Conservation (phyloP, 2,888 invertebrate genomes). For the Ophion costatus region DNA sequence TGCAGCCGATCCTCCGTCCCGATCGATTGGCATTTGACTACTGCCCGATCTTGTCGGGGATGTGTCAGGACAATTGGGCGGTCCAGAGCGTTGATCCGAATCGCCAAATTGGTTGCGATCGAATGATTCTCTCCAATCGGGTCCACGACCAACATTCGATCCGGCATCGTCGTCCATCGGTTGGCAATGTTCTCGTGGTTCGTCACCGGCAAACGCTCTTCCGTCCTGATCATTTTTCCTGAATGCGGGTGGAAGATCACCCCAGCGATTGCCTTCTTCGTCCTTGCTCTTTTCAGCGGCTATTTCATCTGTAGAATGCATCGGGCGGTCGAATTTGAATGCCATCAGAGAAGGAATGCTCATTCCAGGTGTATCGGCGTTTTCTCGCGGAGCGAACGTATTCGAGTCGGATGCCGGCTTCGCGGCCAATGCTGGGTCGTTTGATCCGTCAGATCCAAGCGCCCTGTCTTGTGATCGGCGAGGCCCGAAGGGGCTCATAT, state of each 20-base stretch:
- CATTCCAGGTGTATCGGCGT: slow-evolving; percentile 18
- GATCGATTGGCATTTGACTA: slow-evolving; percentile 18
- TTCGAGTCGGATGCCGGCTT: slow-evolving; percentile 30
- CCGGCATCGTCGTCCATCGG: background rate
- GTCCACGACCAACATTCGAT: slow-evolving; percentile 10
- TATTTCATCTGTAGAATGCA: slow-evolving; percentile 22
- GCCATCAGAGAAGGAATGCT: slow-evolving; percentile 72
- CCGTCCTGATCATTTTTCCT: slow-evolving; percentile 51
- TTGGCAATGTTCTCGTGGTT: slow-evolving; percentile 8
- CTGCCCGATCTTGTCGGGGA: slow-evolving; percentile 1
- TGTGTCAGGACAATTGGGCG: background rate
- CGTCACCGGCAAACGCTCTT: slow-evolving; percentile 45
- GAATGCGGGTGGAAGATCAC: slow-evolving; percentile 60
- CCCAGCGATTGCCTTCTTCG: slow-evolving; percentile 19
- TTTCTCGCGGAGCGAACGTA: slow-evolving; percentile 39
- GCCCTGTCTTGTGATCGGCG: slow-evolving; percentile 51
- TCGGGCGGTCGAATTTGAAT: slow-evolving; percentile 68
- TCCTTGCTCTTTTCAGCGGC: slow-evolving; percentile 3
- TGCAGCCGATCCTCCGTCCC: background rate
- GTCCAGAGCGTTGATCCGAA: slow-evolving; percentile 51
- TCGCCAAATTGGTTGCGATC: slow-evolving; percentile 59
- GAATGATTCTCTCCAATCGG: slow-evolving; percentile 59
- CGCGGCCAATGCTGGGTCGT: slow-evolving; percentile 55
- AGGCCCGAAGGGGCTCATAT: slow-evolving; percentile 39
- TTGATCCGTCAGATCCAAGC: slow-evolving; percentile 60